A percentile compares a stretch with the other conserved stretches of the same genome.
Evolutionary conservation across 2,888 invertebrate genomes (phyloP).

Genomic region (Yponomeuta evonymella): DNA sequence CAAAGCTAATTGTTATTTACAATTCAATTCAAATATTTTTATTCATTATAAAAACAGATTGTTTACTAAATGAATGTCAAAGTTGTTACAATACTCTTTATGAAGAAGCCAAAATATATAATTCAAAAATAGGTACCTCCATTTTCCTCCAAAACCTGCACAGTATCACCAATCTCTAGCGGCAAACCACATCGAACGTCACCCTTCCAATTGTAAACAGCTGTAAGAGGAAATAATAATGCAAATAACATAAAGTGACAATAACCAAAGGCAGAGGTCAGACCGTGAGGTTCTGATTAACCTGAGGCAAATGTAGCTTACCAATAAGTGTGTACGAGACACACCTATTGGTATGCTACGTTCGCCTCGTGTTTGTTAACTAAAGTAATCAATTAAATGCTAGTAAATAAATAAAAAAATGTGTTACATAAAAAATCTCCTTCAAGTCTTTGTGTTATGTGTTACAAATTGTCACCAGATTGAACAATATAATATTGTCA

Average conservation of each 20-base stretch:
- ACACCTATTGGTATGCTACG: no score
- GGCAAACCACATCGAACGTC: constrained; percentile 87
- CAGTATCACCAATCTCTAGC: constrained; percentile 93
- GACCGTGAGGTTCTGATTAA: not conserved
- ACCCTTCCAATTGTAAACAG: constrained; percentile 93
- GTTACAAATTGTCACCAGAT: constrained; percentile 20
- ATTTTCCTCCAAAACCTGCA: constrained; percentile 94
- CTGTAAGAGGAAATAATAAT: constrained; percentile 70
- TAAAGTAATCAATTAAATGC: no score
- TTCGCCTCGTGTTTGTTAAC: no score
- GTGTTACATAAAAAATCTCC: not conserved
- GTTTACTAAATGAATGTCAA: no score
- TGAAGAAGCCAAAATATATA: no score
- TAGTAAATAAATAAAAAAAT: not conserved
- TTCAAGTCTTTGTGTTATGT: not conserved
- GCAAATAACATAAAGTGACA: not conserved
- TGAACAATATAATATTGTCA: constrained; percentile 26
- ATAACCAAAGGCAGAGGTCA: not conserved
- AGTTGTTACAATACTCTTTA: no score
- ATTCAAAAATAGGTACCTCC: constrained; percentile 70
- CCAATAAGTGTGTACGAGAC: no score
- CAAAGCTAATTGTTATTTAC: not conserved
- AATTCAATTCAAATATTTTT: no score
- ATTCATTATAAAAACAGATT: no score
- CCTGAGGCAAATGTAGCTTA: not conserved